These are phyloP conservation scores for Petrocephalus zakoni DNA, from an alignment of 2,113 vertebrate genomes.

Conservation along the genomic window DNA sequence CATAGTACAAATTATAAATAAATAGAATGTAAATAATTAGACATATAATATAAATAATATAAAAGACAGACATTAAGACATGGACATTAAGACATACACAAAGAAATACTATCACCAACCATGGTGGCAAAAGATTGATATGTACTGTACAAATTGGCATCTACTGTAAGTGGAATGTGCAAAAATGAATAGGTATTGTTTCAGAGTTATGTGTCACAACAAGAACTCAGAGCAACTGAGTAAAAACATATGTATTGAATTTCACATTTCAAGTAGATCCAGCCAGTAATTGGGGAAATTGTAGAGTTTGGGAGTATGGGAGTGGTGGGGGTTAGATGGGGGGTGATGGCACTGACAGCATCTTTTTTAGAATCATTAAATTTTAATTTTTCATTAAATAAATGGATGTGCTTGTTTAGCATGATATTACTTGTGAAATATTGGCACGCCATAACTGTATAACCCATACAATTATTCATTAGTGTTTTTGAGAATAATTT, in stretches of 20 bases:
- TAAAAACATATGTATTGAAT: not conserved
- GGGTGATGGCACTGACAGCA: not conserved
- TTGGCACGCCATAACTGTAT: not conserved
- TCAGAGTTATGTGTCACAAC: not conserved
- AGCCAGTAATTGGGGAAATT: not conserved
- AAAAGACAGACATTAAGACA: no score
- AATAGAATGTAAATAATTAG: no score
- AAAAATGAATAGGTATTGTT: not conserved
- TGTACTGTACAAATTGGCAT: no score
- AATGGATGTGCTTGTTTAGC: not conserved
- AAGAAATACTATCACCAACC: not conserved
- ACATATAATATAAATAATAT: no score
- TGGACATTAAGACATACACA: not conserved
- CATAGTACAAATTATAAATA: no score
- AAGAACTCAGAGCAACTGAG: not conserved
- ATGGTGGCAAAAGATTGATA: not conserved
- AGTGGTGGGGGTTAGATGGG: not conserved
- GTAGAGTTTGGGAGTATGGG: not conserved
- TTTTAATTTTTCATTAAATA: not conserved
- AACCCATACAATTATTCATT: not conserved
- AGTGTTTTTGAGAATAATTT: not conserved
- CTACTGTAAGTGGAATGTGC: not conserved
- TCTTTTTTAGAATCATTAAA: not conserved
- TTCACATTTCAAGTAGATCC: not conserved
- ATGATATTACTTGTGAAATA: not conserved